phyloP scores from a whole-genome alignment of 2,888 invertebrate genomes.

The Lasius fuliginosus region DNA sequence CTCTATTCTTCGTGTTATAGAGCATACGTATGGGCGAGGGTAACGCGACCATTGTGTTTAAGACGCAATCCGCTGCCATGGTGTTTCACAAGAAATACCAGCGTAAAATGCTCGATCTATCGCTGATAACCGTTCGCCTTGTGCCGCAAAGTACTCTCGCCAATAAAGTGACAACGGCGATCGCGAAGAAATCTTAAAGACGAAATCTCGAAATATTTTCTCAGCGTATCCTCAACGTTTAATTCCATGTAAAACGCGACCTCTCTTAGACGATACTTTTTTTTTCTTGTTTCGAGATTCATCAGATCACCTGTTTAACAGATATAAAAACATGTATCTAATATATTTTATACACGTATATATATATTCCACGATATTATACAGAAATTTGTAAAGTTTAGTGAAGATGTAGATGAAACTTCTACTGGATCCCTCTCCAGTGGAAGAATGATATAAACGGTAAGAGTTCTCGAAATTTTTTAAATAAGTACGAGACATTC shows the following conservation, averaged over 20 bases:
- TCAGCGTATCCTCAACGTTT: conserved; percentile 34
- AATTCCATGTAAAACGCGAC: conserved; percentile 12
- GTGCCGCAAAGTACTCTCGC: conserved; percentile 77
- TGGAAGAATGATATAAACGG: not conserved
- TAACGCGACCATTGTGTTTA: conserved; percentile 87
- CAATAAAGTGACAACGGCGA: conserved; percentile 61
- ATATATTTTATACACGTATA: conserved; percentile 39
- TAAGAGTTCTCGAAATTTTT: conserved; percentile 3
- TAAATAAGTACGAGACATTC: not conserved
- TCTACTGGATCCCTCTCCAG: not conserved
- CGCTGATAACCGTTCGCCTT: conserved; percentile 87
- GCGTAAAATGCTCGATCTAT: conserved; percentile 88
- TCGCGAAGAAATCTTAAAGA: conserved; percentile 69
- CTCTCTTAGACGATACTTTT: not conserved
- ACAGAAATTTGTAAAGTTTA: conserved; percentile 44
- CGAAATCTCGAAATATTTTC: conserved; percentile 26
- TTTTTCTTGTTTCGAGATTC: not conserved
- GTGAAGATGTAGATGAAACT: not conserved
- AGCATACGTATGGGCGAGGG: conserved; percentile 84
- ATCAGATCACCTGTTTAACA: conserved; percentile 10
- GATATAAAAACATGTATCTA: not conserved
- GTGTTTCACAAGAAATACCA: conserved; percentile 88
- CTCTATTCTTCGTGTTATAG: conserved; percentile 79
- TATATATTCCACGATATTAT: conserved; percentile 16
- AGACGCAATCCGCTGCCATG: conserved; percentile 87